These are phyloP conservation scores for Notothenia coriiceps DNA, from an alignment of 2,113 vertebrate genomes.

Conservation along the genomic window DNA sequence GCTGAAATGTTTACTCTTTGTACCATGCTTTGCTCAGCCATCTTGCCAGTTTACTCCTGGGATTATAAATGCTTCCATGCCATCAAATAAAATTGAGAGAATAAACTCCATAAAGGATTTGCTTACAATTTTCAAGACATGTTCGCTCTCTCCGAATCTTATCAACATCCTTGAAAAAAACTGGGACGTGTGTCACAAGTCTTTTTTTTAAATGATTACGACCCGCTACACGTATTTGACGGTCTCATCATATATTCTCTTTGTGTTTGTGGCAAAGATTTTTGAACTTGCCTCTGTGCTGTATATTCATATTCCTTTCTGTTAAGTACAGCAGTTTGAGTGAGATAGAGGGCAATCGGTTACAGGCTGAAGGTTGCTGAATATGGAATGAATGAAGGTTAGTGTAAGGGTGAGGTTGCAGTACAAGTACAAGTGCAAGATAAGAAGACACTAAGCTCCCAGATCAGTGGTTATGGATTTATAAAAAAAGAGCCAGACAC, in stretches of 20 bases:
- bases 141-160: not conserved
- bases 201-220: not conserved
- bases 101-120: not conserved
- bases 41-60: not conserved
- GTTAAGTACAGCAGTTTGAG: not conserved
- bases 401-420: not conserved
- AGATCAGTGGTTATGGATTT: not conserved
- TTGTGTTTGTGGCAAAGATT: not conserved
- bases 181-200: not conserved
- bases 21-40: not conserved
- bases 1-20: too few relatives aligned
- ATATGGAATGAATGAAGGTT: not conserved
- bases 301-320: not conserved
- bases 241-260: not conserved
- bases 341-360: not conserved
- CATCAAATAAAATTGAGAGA: not conserved
- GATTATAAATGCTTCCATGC: not conserved
- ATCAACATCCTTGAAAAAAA: not conserved
- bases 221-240: not conserved
- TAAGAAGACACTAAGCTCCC: slow-evolving; percentile 2
- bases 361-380: not conserved
- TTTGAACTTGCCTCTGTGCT: not conserved
- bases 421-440: not conserved
- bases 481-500: not conserved
- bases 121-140: not conserved